Base-by-base conservation (phyloP, 2,113 vertebrate species). In the Lepisosteus oculatus region DNA sequence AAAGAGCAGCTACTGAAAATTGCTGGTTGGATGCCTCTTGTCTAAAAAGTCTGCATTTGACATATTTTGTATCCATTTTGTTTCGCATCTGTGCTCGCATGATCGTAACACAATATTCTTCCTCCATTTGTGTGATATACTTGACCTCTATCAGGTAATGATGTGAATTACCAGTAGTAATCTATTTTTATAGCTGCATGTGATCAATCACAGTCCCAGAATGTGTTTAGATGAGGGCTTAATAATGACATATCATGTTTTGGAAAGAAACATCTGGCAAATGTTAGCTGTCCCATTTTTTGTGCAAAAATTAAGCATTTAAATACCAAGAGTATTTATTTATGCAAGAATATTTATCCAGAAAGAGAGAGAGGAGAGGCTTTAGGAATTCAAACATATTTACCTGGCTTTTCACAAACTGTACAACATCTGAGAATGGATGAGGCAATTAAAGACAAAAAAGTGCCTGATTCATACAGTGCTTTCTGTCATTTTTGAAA, bases 301-400 rank as follows among this genome's bases (percentile, higher is more conserved):
- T 57, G 9, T 13, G 13, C 3, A 7, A 61, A 47, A 70, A 70
- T 55, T 15, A 17, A 55, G 55, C 68, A 70, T 45, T 61, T 44
- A 57, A 55, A 70, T 61, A 70, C 42, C 3, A 15, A 61, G 29
- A 6, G 13, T 44, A 45, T 70, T 70, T 61, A 12, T 70, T 61
- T 70, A 70, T 70, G 59, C 68, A 61, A 61, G 42, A 61, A 45
- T 61, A 70, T 70, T 44, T 45, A 61, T 70, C 41, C 13, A 61
- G 55, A 11, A 29, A 13, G 55, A 70, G 55, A 61, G 15, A 12
- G 56, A n/a, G 68, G 42, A 29, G 43, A 6, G 61, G 44, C 0
- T 5, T 29, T 17, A n/a, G 4, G 41, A 67, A 47, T 54, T 65
- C 3, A 65, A 65, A 29, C 29, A 43, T 65, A 65, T 51, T 54